Evolutionary conservation across 2,797 vertebrate genomes (phyloP), one percentile per base, ranked within the genome.

Genomic region (Periparus ater): DNA sequence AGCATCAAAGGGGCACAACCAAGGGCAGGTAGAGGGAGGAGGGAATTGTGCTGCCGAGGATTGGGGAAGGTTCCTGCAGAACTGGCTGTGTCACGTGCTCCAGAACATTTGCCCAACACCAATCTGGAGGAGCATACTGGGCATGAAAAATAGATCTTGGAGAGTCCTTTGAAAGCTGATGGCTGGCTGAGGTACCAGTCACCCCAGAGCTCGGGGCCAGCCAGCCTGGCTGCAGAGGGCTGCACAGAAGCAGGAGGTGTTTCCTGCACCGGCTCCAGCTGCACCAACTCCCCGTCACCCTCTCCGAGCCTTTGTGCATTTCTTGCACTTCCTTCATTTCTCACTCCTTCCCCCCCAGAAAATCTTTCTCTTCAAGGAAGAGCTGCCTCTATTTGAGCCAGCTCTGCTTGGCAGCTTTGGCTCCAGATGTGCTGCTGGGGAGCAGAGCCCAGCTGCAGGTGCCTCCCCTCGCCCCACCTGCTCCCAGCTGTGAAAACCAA

Each of bases 371-470:
- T 66, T 44, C 29, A 17, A 21, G 8, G 44, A 76, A 76, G 15
- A 66, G 17, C 10, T 2, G 5, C 14, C 7, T 7, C 32, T 7
- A 0, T 32, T 47, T 44, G 51, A 50, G 6, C 47, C 53, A 54
- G 8, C 34, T 57, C 23, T 1, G 0, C 26, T 83, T 10, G 17
- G 57, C 85, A 96, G 82, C 82, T 95, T 79, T 60, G 53, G n/a
- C 36, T 85, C 68, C 91, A 93, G 88, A 85, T 91, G 75, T 91
- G 79, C 73, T 55, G 68, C 18, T 3, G 9, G 29, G 80, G 45
- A 38, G 40, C 61, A 32, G 48, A 16, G 15, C 50, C 16, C 82
- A 68, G 5, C 60, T 70, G 62, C 13, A 38, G 51, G 30, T 38
- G 23, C 25, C 25, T 66, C 30, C 11, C 5, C 21, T 57, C 63